These are phyloP conservation scores for Pteropus alecto DNA, from an alignment of 2,113 vertebrate genomes.

Conservation along the genomic window DNA sequence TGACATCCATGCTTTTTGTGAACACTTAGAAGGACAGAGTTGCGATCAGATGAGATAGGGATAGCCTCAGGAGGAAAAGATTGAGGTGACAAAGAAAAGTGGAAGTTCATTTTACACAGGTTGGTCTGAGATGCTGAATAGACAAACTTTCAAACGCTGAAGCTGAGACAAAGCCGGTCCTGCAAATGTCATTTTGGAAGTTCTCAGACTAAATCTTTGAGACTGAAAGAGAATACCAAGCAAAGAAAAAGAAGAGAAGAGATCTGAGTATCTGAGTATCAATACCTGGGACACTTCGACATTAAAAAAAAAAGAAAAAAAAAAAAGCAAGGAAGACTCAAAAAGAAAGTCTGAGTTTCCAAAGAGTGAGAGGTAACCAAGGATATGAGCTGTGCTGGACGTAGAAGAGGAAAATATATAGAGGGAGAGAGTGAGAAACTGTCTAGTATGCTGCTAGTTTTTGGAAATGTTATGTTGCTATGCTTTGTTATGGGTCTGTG, in stretches of 20 bases:
- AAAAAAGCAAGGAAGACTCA: background rate
- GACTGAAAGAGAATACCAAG: background rate
- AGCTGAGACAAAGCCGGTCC: background rate
- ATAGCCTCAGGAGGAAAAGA: background rate
- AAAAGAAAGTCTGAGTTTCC: background rate
- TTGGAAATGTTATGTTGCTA: background rate
- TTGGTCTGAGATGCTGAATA: background rate
- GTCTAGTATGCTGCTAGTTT: background rate
- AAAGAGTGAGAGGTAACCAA: background rate
- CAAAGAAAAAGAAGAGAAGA: background rate
- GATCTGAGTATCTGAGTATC: background rate
- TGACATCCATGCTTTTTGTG: background rate
- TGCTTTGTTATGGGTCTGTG: background rate
- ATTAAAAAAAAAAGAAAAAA: background rate
- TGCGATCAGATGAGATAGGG: background rate
- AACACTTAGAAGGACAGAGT: background rate
- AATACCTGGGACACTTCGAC: background rate
- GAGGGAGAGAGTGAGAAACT: background rate
- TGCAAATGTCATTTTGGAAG: background rate
- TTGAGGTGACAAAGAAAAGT: background rate
- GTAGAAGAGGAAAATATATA: fast-evolving
- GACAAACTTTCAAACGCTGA: background rate
- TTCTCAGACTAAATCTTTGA: background rate
- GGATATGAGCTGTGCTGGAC: background rate
- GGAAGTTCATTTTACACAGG: background rate